Conservation (phyloP, 2,797 vertebrate genomes). For the Anniella stebbinsi region DNA sequence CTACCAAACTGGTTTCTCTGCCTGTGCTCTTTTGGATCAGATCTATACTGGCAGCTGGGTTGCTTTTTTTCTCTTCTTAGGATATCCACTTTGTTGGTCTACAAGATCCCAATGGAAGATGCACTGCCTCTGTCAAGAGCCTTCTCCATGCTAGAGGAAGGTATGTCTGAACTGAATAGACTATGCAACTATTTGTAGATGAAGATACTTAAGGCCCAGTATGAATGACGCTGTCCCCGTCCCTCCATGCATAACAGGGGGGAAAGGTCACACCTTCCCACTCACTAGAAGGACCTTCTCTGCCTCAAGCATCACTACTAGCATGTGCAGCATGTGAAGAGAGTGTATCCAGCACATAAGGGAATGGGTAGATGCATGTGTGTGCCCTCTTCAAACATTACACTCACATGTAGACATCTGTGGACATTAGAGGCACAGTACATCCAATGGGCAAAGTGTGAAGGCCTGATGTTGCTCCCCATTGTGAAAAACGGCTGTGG, state of each 20-base stretch:
- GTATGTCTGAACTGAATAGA: constrained; percentile 76
- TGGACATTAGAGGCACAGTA: too few relatives aligned
- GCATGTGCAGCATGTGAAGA: background rate
- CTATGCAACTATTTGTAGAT: background rate
- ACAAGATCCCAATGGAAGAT: constrained; percentile 90
- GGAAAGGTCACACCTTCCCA: too few relatives aligned
- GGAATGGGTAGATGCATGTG: too few relatives aligned
- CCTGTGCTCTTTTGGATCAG: background rate
- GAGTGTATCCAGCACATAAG: background rate
- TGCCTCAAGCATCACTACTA: background rate
- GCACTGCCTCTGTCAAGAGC: constrained; percentile 87
- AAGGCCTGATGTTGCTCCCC: background rate
- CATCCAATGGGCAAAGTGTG: background rate
- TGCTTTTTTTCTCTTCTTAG: constrained; percentile 70
- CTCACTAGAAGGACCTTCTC: background rate
- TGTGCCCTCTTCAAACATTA: background rate
- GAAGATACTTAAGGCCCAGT: background rate
- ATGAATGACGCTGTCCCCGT: background rate
- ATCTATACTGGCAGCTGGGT: background rate
- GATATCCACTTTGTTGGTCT: constrained; percentile 87
- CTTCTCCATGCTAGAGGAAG: constrained; percentile 88
- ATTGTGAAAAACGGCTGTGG: background rate
- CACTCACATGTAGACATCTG: background rate
- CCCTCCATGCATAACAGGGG: background rate
- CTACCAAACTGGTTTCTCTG: background rate